Conservation (phyloP, 2,888 invertebrate species). For the Halocaridina rubra region DNA sequence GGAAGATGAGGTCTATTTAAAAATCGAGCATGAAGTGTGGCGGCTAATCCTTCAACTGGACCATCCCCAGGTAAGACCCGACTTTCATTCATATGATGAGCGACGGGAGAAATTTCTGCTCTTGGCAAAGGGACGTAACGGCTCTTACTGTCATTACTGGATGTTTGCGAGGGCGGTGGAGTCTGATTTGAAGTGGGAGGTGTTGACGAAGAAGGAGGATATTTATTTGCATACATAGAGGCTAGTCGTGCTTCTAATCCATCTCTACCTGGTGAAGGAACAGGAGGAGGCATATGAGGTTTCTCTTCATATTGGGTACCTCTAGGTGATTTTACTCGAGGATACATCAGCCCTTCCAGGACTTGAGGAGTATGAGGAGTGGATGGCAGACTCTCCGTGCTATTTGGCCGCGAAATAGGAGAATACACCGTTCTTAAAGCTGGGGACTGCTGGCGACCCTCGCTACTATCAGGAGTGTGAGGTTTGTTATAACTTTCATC, state of each 20-base stretch:
- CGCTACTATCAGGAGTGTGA: constrained; percentile 39
- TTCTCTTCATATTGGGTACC: constrained; percentile 46
- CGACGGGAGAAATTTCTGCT: constrained; percentile 4
- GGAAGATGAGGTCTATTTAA: constrained; percentile 40
- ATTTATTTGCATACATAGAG: constrained; percentile 40
- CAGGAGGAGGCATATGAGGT: constrained; percentile 54
- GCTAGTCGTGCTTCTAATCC: constrained; percentile 60
- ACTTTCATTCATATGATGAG: constrained; percentile 10
- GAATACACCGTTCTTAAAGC: constrained; percentile 68
- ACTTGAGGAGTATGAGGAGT: constrained; percentile 37
- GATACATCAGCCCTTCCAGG: constrained; percentile 51
- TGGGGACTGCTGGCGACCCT: constrained; percentile 67
- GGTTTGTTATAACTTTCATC: constrained; percentile 60
- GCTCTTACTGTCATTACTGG: not conserved
- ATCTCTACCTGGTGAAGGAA: constrained; percentile 57
- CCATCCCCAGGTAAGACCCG: constrained; percentile 27
- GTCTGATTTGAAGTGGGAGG: constrained; percentile 11
- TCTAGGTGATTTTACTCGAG: constrained; percentile 45
- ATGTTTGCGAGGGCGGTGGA: constrained; percentile 6
- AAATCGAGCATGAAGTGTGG: constrained; percentile 75
- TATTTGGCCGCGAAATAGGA: constrained; percentile 70
- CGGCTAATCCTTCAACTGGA: constrained; percentile 78
- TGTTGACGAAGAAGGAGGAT: not conserved
- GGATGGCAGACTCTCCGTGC: constrained; percentile 66
- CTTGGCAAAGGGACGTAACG: constrained; percentile 20